Evolutionary conservation across 1,140 invertebrate species (phyloP).

Genomic region (Papilio xuthus): DNA sequence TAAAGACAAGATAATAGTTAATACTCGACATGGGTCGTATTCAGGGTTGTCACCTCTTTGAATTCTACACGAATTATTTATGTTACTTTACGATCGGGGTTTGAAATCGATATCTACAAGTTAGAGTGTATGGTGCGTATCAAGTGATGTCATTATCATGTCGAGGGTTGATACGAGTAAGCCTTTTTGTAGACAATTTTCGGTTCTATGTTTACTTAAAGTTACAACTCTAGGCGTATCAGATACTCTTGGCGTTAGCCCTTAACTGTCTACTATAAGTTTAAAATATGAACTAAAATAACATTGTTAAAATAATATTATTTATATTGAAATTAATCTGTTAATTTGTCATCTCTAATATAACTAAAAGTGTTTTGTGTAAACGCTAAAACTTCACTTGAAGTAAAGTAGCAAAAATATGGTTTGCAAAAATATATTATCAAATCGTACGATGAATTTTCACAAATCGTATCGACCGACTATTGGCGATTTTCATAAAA

Average conservation of each 20-base stretch:
- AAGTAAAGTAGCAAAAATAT: too few relatives aligned
- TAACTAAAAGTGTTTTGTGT: too few relatives aligned
- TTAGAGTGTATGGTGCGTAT: neutral
- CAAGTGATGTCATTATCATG: neutral
- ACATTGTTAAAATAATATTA: too few relatives aligned
- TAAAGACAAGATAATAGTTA: conserved; percentile 40
- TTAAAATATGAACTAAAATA: too few relatives aligned
- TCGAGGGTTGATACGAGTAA: neutral
- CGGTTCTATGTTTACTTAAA: neutral
- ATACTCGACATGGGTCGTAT: conserved; percentile 43
- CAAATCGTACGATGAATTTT: neutral
- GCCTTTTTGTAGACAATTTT: neutral
- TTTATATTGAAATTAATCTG: too few relatives aligned
- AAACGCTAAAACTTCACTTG: too few relatives aligned
- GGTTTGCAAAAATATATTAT: too few relatives aligned
- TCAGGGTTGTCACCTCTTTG: neutral
- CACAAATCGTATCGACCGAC: conserved; percentile 5
- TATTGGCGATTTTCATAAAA: conserved; percentile 13
- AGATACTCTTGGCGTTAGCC: neutral
- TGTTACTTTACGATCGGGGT: neutral
- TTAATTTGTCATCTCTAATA: too few relatives aligned
- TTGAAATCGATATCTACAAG: neutral
- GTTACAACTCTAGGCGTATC: neutral
- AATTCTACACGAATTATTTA: neutral
- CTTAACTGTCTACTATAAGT: neutral